phyloP scores from a whole-genome alignment of 1,140 invertebrate genomes.

The Elysia chlorotica region DNA sequence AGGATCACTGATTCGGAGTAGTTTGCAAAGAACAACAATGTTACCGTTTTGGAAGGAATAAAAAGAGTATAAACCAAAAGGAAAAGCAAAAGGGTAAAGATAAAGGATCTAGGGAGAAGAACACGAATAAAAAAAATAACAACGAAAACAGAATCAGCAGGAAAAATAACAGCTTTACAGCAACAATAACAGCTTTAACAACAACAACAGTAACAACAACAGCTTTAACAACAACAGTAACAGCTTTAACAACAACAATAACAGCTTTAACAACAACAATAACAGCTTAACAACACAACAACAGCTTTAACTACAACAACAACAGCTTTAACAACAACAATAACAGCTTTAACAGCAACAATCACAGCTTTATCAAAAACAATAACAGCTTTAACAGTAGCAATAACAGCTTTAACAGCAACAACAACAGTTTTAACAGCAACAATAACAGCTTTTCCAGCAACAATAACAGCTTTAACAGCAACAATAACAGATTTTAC shows the following conservation, averaged over 20 bases:
- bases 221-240: not conserved
- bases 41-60: too few relatives aligned
- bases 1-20: not conserved
- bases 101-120: not conserved
- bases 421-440: not conserved
- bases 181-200: not conserved
- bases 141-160: not conserved
- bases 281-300: not conserved
- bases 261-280: not conserved
- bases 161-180: not conserved
- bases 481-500: not conserved
- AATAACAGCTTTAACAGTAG: not conserved
- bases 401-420: not conserved
- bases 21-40: not conserved
- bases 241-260: not conserved
- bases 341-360: not conserved
- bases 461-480: not conserved
- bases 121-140: not conserved
- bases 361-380: not conserved
- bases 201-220: not conserved
- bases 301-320: not conserved
- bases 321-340: not conserved
- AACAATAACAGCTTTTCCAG: not conserved
- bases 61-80: not conserved
- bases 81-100: conserved; percentile 1